phyloP scores from a whole-genome alignment of 1,140 invertebrate genomes.

The Caenorhabditis elegans region WBcel235 BX284606.5:7651001-7651500 shows the following conservation, averaged over 20 bases:
- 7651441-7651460: conserved; percentile 10
- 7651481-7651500: not conserved
- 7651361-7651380: not conserved
- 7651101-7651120: conserved; percentile 43
- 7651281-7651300: conserved; percentile 1
- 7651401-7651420: no score
- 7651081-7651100: not conserved
- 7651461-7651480: not conserved
- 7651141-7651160: conserved; percentile 21
- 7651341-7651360: not conserved
- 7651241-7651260: not conserved
- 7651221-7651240: conserved; percentile 28
- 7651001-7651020: conserved; percentile 9
- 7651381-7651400: not conserved
- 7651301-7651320: conserved; percentile 17
- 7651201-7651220: not conserved
- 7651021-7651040: conserved; percentile 24
- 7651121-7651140: conserved; percentile 39
- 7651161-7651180: not conserved
- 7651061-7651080: not conserved
- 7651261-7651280: conserved; percentile 12
- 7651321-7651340: not conserved
- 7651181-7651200: not conserved
- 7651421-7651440: conserved; percentile 10
- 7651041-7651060: not conserved